These are phyloP conservation scores for Microchrysa polita DNA, from an alignment of 2,888 invertebrate genomes.

Conservation along the genomic window DNA sequence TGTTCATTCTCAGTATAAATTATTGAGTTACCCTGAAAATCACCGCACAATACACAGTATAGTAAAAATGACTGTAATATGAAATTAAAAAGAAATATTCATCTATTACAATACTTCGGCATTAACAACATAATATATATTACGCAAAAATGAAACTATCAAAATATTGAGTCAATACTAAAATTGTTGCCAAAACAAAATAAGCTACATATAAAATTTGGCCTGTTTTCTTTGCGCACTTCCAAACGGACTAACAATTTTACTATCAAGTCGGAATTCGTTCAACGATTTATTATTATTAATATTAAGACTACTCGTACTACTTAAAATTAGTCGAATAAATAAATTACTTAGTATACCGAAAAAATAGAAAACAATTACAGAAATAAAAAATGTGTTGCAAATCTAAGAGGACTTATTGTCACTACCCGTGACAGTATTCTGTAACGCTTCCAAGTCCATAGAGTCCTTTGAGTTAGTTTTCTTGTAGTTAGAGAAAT, in stretches of 20 bases:
- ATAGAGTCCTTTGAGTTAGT: slow-evolving; percentile 50
- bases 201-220: slow-evolving; percentile 5
- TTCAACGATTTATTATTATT: slow-evolving; percentile 8
- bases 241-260: slow-evolving; percentile 41
- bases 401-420: slow-evolving; percentile 24
- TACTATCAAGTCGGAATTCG: slow-evolving; percentile 41
- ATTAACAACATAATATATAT: too few relatives aligned
- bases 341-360: slow-evolving; percentile 44
- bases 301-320: slow-evolving; percentile 5
- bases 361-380: slow-evolving; percentile 30
- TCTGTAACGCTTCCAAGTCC: slow-evolving; percentile 52
- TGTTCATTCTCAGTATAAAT: slow-evolving; percentile 1
- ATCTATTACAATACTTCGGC: slow-evolving; percentile 18
- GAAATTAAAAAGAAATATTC: slow-evolving; percentile 29
- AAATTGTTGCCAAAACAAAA: slow-evolving; percentile 40
- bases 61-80: slow-evolving; percentile 27
- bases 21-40: slow-evolving; percentile 27
- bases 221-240: background rate
- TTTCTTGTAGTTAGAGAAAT: slow-evolving; percentile 85
- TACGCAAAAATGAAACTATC: slow-evolving; percentile 23
- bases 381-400: slow-evolving; percentile 1
- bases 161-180: slow-evolving; percentile 43
- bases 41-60: slow-evolving; percentile 22
- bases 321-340: slow-evolving; percentile 31
- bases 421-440: slow-evolving; percentile 49